A percentile compares a stretch with the other conserved stretches of the same genome.
Evolutionary conservation across 2,113 vertebrate species (phyloP).

Genomic region (Trochalopteron elliotii): DNA sequence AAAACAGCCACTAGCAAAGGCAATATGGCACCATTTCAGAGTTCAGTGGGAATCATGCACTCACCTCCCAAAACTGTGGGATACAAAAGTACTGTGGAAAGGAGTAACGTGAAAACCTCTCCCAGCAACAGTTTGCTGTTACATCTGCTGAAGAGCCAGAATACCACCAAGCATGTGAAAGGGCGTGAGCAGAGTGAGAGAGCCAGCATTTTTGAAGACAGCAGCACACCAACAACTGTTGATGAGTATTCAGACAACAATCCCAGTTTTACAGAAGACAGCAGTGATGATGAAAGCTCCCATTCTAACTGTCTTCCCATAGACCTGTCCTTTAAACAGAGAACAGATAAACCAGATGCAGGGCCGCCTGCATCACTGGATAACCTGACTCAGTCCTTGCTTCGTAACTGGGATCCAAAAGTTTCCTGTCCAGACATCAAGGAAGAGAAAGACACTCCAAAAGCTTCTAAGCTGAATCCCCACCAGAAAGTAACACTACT

Average conservation of each 20-base stretch:
- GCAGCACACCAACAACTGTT: constrained; percentile 87
- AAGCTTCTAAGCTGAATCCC: constrained; percentile 82
- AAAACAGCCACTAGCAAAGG: constrained; percentile 75
- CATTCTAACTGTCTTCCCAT: constrained; percentile 95
- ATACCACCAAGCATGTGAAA: constrained; percentile 82
- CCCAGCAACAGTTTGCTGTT: constrained; percentile 93
- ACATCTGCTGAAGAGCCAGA: constrained; percentile 95
- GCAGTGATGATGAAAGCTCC: constrained; percentile 93
- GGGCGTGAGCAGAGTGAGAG: constrained; percentile 83
- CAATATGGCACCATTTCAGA: constrained; percentile 76
- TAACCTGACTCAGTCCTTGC: constrained; percentile 90
- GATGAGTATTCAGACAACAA: constrained; percentile 92
- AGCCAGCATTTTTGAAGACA: constrained; percentile 78
- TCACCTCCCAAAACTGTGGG: constrained; percentile 73
- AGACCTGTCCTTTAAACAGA: constrained; percentile 90
- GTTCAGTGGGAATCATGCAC: constrained; percentile 66
- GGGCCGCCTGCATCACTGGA: constrained; percentile 83
- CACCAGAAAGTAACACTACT: constrained; percentile 94
- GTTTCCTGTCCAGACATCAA: constrained; percentile 73
- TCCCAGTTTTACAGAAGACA: constrained; percentile 90
- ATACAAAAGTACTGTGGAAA: constrained; percentile 86
- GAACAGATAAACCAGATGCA: constrained; percentile 72
- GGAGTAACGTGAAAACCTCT: constrained; percentile 80
- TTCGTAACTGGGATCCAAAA: constrained; percentile 94
- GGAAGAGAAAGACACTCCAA: constrained; percentile 82